Conservation (phyloP, 30 jellyfish, hydroid and myxozoan species). For the Pseudorhiza aurosa region DNA sequence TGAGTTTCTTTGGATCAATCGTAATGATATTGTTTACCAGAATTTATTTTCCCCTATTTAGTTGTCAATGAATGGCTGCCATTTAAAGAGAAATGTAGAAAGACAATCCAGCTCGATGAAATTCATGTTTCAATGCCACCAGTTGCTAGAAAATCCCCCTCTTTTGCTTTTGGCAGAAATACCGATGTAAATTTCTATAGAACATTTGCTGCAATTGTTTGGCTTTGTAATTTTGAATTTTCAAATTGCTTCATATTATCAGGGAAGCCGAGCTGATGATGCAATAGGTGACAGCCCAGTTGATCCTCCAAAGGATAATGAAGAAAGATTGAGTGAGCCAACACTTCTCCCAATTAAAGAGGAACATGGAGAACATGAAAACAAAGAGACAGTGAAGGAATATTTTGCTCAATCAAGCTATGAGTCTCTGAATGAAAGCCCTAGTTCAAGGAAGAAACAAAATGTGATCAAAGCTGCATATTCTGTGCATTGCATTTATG, state of each 20-base stretch:
- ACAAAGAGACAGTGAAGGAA: background rate
- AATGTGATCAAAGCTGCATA: background rate
- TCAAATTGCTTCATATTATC: background rate
- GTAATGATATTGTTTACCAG: too few species aligned
- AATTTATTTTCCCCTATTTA: too few species aligned
- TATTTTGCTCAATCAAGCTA: constrained; percentile 24
- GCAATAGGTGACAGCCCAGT: constrained; percentile 49
- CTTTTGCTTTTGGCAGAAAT: too few species aligned
- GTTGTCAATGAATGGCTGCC: too few species aligned
- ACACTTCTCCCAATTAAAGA: constrained; percentile 18
- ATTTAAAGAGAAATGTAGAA: too few species aligned
- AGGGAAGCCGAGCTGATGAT: constrained; percentile 20
- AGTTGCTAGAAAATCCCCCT: too few species aligned
- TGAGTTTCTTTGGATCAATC: too few species aligned
- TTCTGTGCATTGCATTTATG: constrained; percentile 52
- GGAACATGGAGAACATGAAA: background rate
- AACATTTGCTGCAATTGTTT: too few species aligned
- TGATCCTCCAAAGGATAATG: constrained; percentile 25
- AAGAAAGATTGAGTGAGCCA: constrained; percentile 33
- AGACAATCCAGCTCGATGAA: too few species aligned
- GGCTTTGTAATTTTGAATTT: too few species aligned
- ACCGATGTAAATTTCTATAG: too few species aligned
- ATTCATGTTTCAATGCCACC: too few species aligned
- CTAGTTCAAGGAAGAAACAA: constrained; percentile 21
- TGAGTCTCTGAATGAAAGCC: constrained; percentile 65